These are phyloP conservation scores for Spermophilus dauricus DNA, from an alignment of 2,113 vertebrate genomes.

Conservation along the genomic window DNA sequence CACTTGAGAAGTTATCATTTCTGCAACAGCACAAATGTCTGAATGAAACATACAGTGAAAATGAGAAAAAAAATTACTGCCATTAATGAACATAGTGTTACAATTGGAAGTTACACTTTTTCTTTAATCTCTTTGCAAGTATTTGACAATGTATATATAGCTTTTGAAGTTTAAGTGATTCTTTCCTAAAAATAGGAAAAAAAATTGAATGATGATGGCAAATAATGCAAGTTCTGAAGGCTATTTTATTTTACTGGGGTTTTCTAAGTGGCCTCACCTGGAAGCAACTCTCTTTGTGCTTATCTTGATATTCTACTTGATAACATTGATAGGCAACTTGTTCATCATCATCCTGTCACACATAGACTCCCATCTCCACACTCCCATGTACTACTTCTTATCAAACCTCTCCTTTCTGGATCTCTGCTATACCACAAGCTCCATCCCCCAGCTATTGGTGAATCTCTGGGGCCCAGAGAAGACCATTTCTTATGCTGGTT, in stretches of 20 bases:
- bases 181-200: neutral
- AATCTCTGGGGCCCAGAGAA: slow-evolving; percentile 60
- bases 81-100: neutral
- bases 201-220: neutral
- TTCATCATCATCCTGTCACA: slow-evolving; percentile 55
- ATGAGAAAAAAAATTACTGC: neutral
- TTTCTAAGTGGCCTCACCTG: slow-evolving; percentile 57
- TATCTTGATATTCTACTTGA: slow-evolving; percentile 58
- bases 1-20: neutral
- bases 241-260: slow-evolving; percentile 65
- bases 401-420: slow-evolving; percentile 63
- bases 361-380: slow-evolving; percentile 55
- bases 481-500: slow-evolving; percentile 58
- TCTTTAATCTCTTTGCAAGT: neutral
- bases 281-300: slow-evolving; percentile 59
- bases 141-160: neutral
- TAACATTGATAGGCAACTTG: slow-evolving; percentile 54
- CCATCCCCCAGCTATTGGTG: slow-evolving; percentile 64
- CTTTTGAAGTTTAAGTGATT: neutral
- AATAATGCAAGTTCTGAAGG: slow-evolving; percentile 5
- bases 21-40: neutral
- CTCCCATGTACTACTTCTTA: slow-evolving; percentile 73
- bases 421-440: slow-evolving; percentile 61
- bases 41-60: neutral
- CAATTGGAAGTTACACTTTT: neutral